Base-by-base conservation (phyloP, 2,113 vertebrate genomes). In the Apodemus speciosus region DNA sequence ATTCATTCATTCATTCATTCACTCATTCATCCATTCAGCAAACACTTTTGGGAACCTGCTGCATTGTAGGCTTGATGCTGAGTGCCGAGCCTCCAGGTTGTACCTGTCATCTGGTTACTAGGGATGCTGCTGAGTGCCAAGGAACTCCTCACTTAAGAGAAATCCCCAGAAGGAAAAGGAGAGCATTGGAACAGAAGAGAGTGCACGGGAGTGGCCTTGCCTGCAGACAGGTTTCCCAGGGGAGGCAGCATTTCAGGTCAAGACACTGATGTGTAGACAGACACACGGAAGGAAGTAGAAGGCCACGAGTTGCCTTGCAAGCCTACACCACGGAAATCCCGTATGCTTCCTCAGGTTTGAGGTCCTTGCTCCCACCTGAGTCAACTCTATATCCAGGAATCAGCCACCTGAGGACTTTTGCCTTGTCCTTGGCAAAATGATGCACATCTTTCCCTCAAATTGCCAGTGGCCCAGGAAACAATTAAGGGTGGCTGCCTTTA, bases 381-480 rank as follows among this genome's bases (percentile, higher is more conserved):
- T 80, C 49, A 53, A n/a, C 14, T 51, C 21, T 10, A 43, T 32
- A 6, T 14, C 84, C 53, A 90, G n/a, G 38, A 62, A 27, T 23
- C 40, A 69, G 49, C 2, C 72, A 40, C n/a, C 32, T 35, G n/a
- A 40, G 21, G 46, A 49, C n/a, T 72, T 72, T 23, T 9, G 69
- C 46, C 27, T 49, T 46, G 20, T 43, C n/a, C 62, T 23, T 11
- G 23, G 20, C 73, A 53, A 46, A 62, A 49, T n/a, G 71, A 80
- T 21, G 80, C n/a, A 0, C 56, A 15, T 69, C 75, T 80, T 87
- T 62, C 49, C 77, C 46, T 30, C 16, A 46, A 51, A 46, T 25
- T 92, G 71, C 90, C 68, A 64, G 8, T 62, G n/a, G 56, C 73
- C n/a, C 85, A 58, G 68, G 68, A 84, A 85, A 79, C 81, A 71